Conservation (phyloP, 2,888 invertebrate species). For the Lacanobia oleracea region DNA sequence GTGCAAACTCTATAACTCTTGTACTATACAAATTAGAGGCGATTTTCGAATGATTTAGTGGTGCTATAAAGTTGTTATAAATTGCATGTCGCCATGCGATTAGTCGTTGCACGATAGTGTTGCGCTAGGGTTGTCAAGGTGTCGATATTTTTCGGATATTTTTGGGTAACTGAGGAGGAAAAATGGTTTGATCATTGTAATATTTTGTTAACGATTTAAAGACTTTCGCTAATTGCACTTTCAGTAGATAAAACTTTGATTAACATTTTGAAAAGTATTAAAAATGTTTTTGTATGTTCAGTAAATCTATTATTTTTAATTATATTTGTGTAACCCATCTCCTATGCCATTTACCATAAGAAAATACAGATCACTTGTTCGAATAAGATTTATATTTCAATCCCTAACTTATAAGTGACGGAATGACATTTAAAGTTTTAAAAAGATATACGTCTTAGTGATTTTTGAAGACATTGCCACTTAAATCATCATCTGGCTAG, state of each 20-base stretch:
- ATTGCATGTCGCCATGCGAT: constrained; percentile 50
- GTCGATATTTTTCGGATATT: constrained; percentile 13
- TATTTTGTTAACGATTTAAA: no score
- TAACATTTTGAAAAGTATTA: no score
- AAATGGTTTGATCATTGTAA: no score
- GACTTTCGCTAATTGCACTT: no score
- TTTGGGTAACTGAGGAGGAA: background rate
- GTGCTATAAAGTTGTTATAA: constrained; percentile 37
- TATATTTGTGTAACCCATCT: no score
- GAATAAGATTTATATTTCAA: background rate
- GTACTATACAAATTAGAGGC: background rate
- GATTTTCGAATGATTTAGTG: constrained; percentile 49
- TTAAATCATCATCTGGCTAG: no score
- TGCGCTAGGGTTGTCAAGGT: constrained; percentile 36
- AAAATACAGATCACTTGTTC: background rate
- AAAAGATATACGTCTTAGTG: background rate
- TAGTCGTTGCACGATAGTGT: constrained; percentile 51
- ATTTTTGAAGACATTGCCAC: background rate
- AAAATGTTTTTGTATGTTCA: no score
- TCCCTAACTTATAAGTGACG: background rate
- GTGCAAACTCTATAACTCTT: constrained; percentile 42
- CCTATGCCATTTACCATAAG: no score
- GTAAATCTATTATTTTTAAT: no score
- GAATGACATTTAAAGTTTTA: background rate
- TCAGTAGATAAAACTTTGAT: no score